Percentiles rank a stretch among this genome's conserved stretches.
phyloP scores from a whole-genome alignment of 2,888 invertebrate genomes.

The Nemurella pictetii region DNA sequence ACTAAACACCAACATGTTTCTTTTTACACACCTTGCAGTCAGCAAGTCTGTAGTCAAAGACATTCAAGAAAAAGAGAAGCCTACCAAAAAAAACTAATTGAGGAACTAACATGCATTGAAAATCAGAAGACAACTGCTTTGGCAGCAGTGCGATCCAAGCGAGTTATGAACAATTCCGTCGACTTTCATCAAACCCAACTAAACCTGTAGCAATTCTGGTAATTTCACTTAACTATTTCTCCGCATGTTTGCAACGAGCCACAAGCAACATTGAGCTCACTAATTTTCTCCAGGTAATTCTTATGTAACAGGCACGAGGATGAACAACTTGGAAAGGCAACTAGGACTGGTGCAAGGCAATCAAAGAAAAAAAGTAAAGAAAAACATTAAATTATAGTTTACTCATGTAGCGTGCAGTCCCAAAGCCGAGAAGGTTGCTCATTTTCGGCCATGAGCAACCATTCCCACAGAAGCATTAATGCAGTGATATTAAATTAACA shows the following conservation, averaged over 20 bases:
- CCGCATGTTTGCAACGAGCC: too few species aligned
- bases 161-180: background rate
- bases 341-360: too few species aligned
- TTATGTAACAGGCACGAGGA: too few species aligned
- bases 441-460: background rate
- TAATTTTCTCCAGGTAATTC: too few species aligned
- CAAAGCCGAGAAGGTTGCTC: background rate
- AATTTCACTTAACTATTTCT: too few species aligned
- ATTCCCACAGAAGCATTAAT: background rate
- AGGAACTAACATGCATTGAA: background rate
- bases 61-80: too few species aligned
- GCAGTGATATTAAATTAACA: background rate
- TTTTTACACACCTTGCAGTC: background rate
- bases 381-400: background rate
- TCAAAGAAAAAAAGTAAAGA: background rate
- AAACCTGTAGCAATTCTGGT: too few species aligned
- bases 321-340: background rate
- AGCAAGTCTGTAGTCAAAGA: background rate
- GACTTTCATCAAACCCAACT: too few species aligned
- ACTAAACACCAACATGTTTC: background rate
- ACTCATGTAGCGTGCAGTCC: background rate
- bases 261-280: too few species aligned
- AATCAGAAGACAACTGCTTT: background rate
- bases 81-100: background rate
- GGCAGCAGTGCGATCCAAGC: background rate